Base-by-base conservation (phyloP, 2,888 invertebrate genomes). In the Megastigmus dorsalis region DNA sequence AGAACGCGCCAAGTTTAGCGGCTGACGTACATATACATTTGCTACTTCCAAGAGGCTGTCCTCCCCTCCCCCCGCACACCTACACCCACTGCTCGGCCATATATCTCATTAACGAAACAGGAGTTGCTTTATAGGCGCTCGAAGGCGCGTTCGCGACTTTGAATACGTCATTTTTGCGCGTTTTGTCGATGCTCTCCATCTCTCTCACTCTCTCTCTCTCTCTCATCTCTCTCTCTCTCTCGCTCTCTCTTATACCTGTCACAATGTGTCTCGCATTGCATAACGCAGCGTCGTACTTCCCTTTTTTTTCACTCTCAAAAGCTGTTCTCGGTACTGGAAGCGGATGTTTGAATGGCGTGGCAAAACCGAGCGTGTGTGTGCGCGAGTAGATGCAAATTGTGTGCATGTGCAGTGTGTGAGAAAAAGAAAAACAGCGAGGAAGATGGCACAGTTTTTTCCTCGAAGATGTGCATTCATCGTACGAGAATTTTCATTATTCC, bases 101-200 rank as follows among this genome's bases (percentile, higher is more conserved):
- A n/a, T n/a, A n/a, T n/a, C n/a, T n/a, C 57, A 54, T 67, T 67
- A 57, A 20, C 41, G 18, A 55, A 41, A 43, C 33, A 15, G 38
- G 65, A 65, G 54, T 54, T 30, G 3, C 33, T 48, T 33, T 1
- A n/a, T n/a, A n/a, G 30, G 13, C 45, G 3, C 18, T 43, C 18
- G 20, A n/a, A 41, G 30, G 30, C 38, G 36, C 30, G 15, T 3
- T 52, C 50, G 30, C 48, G 13, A n/a, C 26, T 13, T 10, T n/a
- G n/a, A n/a, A 36, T 20, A 48, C 57, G 67, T 54, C 67, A 57
- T 57, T 67, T 57, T 57, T 50, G 7, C n/a, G n/a, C n/a, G n/a
- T n/a, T n/a, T n/a, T n/a, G n/a, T n/a, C n/a, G n/a, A n/a, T n/a
- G n/a, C n/a, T n/a, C n/a, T n/a, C n/a, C n/a, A n/a, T n/a, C n/a